Evolutionary conservation across 2,797 vertebrate genomes (phyloP).

Genomic region (Pseudomugil tenellus): DNA sequence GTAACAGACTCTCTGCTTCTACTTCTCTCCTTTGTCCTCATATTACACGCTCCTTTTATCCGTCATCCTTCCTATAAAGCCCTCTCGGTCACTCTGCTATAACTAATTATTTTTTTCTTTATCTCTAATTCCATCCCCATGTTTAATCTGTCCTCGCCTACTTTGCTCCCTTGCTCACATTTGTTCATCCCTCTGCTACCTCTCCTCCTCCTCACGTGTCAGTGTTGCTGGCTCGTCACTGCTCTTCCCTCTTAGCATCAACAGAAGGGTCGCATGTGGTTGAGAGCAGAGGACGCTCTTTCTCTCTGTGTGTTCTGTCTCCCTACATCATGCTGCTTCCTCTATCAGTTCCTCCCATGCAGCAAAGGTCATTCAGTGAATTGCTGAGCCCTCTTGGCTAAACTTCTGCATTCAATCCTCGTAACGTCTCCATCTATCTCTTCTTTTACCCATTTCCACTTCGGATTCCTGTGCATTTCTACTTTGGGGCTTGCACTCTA

Average conservation of each 20-base stretch:
- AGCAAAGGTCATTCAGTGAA: slow-evolving; percentile 52
- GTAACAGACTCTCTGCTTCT: slow-evolving; percentile 51
- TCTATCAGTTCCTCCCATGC: slow-evolving; percentile 31
- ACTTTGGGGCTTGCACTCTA: slow-evolving; percentile 25
- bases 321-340: slow-evolving; percentile 14
- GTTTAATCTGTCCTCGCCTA: slow-evolving; percentile 41
- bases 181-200: slow-evolving; percentile 12
- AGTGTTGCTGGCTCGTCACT: slow-evolving; percentile 48
- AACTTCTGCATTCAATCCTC: slow-evolving; percentile 11
- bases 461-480: slow-evolving; percentile 13
- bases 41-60: slow-evolving; percentile 14
- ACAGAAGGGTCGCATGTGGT: slow-evolving; percentile 66
- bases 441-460: slow-evolving; percentile 20
- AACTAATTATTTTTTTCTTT: slow-evolving; percentile 40
- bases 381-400: slow-evolving; percentile 27
- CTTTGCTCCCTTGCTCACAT: slow-evolving; percentile 21
- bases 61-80: slow-evolving; percentile 23
- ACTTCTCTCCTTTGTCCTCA: slow-evolving; percentile 23
- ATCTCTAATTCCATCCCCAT: slow-evolving; percentile 11
- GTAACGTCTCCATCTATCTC: slow-evolving; percentile 15
- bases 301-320: slow-evolving; percentile 22
- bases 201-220: slow-evolving; percentile 59
- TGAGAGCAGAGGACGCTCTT: slow-evolving; percentile 61
- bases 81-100: slow-evolving; percentile 29
- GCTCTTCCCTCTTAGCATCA: slow-evolving; percentile 54